Conservation (phyloP, 2,797 vertebrate species). For the Odontamblyopus rebecca region DNA sequence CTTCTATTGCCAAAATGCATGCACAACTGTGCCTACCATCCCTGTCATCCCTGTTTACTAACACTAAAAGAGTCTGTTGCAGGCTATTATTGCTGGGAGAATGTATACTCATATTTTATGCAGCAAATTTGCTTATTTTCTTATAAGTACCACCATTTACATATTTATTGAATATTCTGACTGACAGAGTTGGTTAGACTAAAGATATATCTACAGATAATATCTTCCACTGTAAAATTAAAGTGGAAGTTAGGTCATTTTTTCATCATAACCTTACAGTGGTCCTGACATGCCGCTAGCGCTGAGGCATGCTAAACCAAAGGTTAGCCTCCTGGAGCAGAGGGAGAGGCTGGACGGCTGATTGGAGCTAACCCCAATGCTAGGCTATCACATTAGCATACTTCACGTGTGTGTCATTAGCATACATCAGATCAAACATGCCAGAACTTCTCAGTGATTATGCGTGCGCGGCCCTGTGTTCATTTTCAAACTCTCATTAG, state of each 20-base stretch:
- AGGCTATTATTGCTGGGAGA: not conserved
- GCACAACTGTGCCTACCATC: too few relatives aligned
- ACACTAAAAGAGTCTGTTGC: too few relatives aligned
- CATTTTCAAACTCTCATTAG: conserved; percentile 70
- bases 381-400: conserved; percentile 67
- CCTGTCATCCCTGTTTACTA: too few relatives aligned
- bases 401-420: conserved; percentile 66
- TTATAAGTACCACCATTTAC: not conserved
- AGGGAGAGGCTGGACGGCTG: conserved; percentile 9
- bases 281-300: conserved; percentile 34
- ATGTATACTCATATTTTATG: not conserved
- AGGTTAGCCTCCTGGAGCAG: conserved; percentile 37
- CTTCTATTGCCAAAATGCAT: too few relatives aligned
- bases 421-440: conserved; percentile 72
- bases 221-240: not conserved
- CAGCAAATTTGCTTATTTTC: not conserved
- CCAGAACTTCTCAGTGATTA: conserved; percentile 58
- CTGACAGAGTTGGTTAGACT: not conserved
- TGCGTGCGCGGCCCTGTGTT: conserved; percentile 59
- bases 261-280: conserved; percentile 4
- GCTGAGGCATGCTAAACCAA: conserved; percentile 55
- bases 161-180: conserved; percentile 1
- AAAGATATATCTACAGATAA: too few relatives aligned
- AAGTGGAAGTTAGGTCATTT: not conserved
- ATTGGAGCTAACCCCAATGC: conserved; percentile 38